phyloP scores from a whole-genome alignment of 2,888 invertebrate species.

The Euplexia lucipara region DNA sequence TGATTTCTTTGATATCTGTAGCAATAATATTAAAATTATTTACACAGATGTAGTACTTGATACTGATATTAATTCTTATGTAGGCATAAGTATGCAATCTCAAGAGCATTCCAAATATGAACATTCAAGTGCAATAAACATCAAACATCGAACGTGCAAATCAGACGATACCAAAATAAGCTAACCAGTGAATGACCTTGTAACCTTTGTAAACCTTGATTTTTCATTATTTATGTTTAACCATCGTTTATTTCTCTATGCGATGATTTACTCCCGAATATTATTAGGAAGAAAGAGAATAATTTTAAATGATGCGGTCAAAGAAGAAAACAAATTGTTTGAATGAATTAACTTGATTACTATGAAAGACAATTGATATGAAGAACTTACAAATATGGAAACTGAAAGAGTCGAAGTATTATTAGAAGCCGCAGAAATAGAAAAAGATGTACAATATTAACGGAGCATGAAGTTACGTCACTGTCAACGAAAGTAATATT shows the following conservation, averaged over 20 bases:
- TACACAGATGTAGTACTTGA: conserved; percentile 9
- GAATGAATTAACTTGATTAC: background rate
- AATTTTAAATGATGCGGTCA: background rate
- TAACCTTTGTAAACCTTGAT: conserved; percentile 38
- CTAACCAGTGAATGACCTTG: conserved; percentile 46
- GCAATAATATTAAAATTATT: conserved; percentile 6
- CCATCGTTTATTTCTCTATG: conserved; percentile 11
- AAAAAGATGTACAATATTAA: no score
- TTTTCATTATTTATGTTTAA: conserved; percentile 9
- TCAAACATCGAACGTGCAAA: conserved; percentile 53
- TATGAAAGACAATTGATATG: background rate
- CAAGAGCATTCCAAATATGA: conserved; percentile 57
- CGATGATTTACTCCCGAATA: background rate
- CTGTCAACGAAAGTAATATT: background rate
- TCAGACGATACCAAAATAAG: conserved; percentile 51
- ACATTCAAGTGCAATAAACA: conserved; percentile 54
- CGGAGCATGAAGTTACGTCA: no score
- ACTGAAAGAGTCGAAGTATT: background rate
- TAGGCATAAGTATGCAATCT: conserved; percentile 33
- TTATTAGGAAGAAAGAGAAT: background rate
- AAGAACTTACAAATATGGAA: background rate
- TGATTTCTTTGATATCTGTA: conserved; percentile 1
- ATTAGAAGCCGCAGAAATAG: background rate
- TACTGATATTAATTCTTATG: conserved; percentile 13
- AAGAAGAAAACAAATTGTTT: background rate